Base-by-base conservation (phyloP, 2,797 vertebrate species). In the Hemitrygon akajei region DNA sequence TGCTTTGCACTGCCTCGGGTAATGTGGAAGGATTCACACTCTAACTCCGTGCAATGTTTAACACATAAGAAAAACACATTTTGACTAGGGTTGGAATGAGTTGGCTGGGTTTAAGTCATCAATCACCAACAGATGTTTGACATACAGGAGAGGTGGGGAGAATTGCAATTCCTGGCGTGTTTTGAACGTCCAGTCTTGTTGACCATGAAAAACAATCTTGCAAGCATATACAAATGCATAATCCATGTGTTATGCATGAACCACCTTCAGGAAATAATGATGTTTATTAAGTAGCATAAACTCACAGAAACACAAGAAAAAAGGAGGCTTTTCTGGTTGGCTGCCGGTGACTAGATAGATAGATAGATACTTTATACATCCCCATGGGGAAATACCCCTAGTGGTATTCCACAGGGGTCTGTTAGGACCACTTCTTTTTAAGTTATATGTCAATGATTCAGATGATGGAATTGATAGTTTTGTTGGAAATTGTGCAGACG, bases 31-130 rank as follows among this genome's bases (percentile, higher is more conserved):
- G 7, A 16, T 80, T 22, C 20, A 18, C 79, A 80, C 77, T 40
- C 16, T 37, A 80, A 40, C 79, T 80, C 18, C 12, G 6, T 20
- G 34, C 18, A 80, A 80, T 80, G 14, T 80, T 37, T 80, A 18
- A 37, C 76, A 37, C 76, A 34, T 5, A 73, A 73, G 20, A 73
- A 73, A 73, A 30, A 76, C 79, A 37, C 34, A 84, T 14, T 84
- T 56, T 84, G 56, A 58, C 81, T 47, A 84, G 81, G 12, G 12
- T 16, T 27, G 16, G 27, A 58, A 84, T 56, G 40, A 30, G 25
- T 84, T 84, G 81, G 81, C 81, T 79, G 77, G 75, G 77, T 79
- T 37, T 79, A 79, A 79, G 77, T 79, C 11, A 84, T 84, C 81
- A 56, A 56, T 56, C 80, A 40, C 25, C 40, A 56, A 25, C 25